Base-by-base conservation (phyloP, 2,888 invertebrate genomes). In the Hymenopus coronatus region DNA sequence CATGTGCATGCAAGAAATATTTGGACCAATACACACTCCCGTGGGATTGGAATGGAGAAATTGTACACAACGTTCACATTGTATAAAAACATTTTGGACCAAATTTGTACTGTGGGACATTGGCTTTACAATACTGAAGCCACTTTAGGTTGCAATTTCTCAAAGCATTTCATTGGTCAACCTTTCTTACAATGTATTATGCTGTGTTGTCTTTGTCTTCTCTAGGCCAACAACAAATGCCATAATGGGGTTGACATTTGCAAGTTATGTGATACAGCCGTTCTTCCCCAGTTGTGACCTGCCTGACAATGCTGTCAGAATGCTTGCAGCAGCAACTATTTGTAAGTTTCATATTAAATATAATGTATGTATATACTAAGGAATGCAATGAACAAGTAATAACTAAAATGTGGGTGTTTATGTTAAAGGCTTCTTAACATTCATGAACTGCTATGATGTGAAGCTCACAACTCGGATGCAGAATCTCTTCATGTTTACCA, bases 171-270 rank as follows among this genome's bases (percentile, higher is more conserved):
- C n/a, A n/a, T n/a, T n/a, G n/a, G n/a, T n/a, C n/a, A n/a, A n/a
- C n/a, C n/a, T n/a, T n/a, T n/a, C n/a, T n/a, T n/a, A n/a, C n/a
- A n/a, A n/a, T n/a, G n/a, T n/a, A n/a, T n/a, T n/a, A n/a, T n/a
- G n/a, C n/a, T n/a, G 8, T 33, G 12, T 33, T 33, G 28, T 14
- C 25, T 83, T 89, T 90, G 84, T 91, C 89, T 88, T 90, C 93
- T 93, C 93, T 93, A 98, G 98, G 90, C 99, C 99, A 28, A 98
- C 98, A 88, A 98, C 98, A 82, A 98, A 98, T 94, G 99, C 99
- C n/a, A 98, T 99, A 88, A 98, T 98, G 96, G 97, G 97, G 2
- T 93, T 99, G 91, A 99, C 99, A 28, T 98, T 99, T 94, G 98
- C 98, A 30, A 97, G 97, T 91, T 99, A 99, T 92, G 96, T 98